Evolutionary conservation across 2,797 vertebrate genomes (phyloP).

Genomic region (Ceryle rudis): DNA sequence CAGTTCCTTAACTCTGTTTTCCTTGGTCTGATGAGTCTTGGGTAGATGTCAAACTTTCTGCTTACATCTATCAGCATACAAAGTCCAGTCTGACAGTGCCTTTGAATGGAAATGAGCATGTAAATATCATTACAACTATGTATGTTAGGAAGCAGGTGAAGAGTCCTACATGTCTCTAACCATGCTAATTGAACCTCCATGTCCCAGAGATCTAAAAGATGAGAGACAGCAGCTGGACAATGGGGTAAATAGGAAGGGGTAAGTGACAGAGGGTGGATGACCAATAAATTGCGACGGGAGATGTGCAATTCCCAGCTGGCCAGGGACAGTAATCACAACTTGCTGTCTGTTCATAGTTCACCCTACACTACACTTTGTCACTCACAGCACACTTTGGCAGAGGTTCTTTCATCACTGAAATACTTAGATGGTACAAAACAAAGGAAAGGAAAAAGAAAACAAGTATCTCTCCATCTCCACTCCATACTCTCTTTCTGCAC

Average conservation of each 20-base stretch:
- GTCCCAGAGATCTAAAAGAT: conserved; percentile 7
- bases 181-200: not conserved
- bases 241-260: not conserved
- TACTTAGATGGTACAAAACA: not conserved
- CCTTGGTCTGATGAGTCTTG: not conserved
- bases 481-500: not conserved
- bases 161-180: not conserved
- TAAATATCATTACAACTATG: not conserved
- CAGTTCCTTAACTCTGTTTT: not conserved
- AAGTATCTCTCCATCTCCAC: not conserved
- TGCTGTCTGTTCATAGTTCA: not conserved
- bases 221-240: not conserved
- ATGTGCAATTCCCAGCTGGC: conserved; percentile 16
- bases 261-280: not conserved
- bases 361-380: not conserved
- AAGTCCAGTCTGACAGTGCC: not conserved
- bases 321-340: not conserved
- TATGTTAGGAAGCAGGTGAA: not conserved
- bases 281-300: conserved; percentile 20
- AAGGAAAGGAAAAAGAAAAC: not conserved
- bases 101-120: not conserved
- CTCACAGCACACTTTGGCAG: not conserved
- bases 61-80: not conserved
- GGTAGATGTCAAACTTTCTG: not conserved
- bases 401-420: not conserved